Base-by-base conservation (phyloP, 2,888 invertebrate genomes). In the Archips crataeganus region DNA sequence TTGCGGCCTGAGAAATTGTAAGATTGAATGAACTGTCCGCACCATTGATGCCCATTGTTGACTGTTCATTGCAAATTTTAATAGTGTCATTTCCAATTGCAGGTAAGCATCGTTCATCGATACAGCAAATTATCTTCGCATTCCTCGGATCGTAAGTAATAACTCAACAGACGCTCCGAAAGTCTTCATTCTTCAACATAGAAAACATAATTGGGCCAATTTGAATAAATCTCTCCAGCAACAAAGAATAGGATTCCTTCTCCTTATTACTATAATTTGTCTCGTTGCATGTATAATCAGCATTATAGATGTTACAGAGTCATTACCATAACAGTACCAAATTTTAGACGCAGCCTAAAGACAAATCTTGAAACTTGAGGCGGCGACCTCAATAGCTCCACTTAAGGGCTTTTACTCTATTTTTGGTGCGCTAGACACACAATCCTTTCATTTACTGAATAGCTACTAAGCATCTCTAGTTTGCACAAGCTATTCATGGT, bases 191-290 rank as follows among this genome's bases (percentile, higher is more conserved):
- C 61, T 51, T 8, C 45, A 61, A 51, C 42, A 51, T 72, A 73
- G 72, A 68, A 63, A 69, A 69, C 23, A 59, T 87, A 88, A 90
- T 88, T 87, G 85, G 84, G 84, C 82, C 86, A 86, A 88, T 89
- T 90, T 88, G 81, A 86, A 87, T 87, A 85, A 87, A 84, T 84
- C 76, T 85, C 81, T 85, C 81, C 79, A 82, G 84, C 82, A 83
- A 83, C 83, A 64, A 71, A 67, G 69, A 73, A 74, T 23, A 70
- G 75, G 79, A 78, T 77, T 72, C 76, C 73, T 80, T 83, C 80
- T 81, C 82, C 79, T 63, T 64, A 69, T 73, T 64, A 81, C 81
- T 79, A 79, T 84, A 85, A 87, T 88, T 83, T 85, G 76, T 77
- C 45, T 23, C 49, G 23, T 45, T 61, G 60, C 54, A 60, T 32